Percentiles rank a stretch among this genome's conserved stretches.
These are phyloP conservation scores for Myiagra hebetior DNA, from an alignment of 2,113 vertebrate species.

Conservation along the genomic window DNA sequence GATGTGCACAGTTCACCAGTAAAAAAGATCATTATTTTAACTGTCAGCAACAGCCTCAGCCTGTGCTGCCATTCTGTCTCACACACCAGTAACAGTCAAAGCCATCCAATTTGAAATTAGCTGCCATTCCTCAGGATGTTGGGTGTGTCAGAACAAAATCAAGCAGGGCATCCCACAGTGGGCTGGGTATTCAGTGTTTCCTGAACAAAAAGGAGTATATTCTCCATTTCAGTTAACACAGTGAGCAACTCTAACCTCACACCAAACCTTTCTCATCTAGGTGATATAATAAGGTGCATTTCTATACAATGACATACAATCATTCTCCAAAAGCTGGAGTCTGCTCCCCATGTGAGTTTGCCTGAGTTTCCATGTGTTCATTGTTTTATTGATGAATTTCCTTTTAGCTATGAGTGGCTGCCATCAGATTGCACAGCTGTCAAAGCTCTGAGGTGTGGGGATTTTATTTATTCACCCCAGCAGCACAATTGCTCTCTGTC, in stretches of 20 bases:
- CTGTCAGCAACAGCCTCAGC: background rate
- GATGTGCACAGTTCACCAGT: background rate
- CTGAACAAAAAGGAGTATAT: background rate
- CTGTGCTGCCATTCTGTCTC: background rate
- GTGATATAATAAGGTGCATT: background rate
- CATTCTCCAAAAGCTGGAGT: background rate
- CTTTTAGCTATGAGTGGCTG: background rate
- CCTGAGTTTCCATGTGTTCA: background rate
- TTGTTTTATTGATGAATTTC: background rate
- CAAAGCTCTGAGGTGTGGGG: background rate
- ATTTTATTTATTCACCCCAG: background rate
- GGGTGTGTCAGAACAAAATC: background rate
- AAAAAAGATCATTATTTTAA: conserved; percentile 5
- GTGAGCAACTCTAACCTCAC: background rate
- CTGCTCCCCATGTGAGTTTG: background rate
- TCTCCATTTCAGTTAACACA: background rate
- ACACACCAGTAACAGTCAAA: background rate
- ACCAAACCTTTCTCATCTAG: background rate
- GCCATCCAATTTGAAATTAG: background rate
- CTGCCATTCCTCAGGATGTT: background rate
- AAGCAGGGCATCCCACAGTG: background rate
- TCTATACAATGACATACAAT: background rate
- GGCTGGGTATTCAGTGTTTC: background rate
- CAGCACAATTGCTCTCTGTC: background rate
- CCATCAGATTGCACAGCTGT: background rate